Conservation (phyloP, 2,113 vertebrate genomes). For the Garra rufa region DNA sequence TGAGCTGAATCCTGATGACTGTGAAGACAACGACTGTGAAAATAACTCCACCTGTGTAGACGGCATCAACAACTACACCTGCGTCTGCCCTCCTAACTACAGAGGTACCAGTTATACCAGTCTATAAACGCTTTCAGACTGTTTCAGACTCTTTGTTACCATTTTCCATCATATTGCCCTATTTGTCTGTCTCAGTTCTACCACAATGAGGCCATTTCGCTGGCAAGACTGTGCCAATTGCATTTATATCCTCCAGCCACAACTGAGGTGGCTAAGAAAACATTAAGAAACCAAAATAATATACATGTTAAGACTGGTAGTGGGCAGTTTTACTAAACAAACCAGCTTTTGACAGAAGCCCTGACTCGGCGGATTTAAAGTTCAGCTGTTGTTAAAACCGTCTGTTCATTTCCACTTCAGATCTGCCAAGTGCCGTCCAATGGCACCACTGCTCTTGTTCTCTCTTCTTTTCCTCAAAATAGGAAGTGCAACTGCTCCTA, state of each 20-base stretch:
- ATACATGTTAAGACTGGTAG: constrained; percentile 6
- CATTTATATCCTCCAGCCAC: constrained; percentile 39
- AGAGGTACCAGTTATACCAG: constrained; percentile 76
- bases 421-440: constrained; percentile 29
- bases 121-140: background rate
- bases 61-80: constrained; percentile 94
- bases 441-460: constrained; percentile 14
- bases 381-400: constrained; percentile 18
- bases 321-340: constrained; percentile 26
- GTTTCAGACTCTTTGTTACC: background rate
- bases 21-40: constrained; percentile 96
- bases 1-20: constrained; percentile 92
- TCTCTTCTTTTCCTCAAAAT: constrained; percentile 25
- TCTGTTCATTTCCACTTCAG: constrained; percentile 26
- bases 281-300: constrained; percentile 40
- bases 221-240: background rate
- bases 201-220: constrained; percentile 14
- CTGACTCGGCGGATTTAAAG: constrained; percentile 46
- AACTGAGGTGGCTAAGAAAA: constrained; percentile 41
- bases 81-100: constrained; percentile 90
- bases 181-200: constrained; percentile 19
- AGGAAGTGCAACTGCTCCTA: constrained; percentile 46
- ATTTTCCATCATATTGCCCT: constrained; percentile 7
- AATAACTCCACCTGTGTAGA: constrained; percentile 95
- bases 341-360: constrained; percentile 27